Evolutionary conservation across 1,140 invertebrate genomes (phyloP).

Genomic region (Pinna nobilis): DNA sequence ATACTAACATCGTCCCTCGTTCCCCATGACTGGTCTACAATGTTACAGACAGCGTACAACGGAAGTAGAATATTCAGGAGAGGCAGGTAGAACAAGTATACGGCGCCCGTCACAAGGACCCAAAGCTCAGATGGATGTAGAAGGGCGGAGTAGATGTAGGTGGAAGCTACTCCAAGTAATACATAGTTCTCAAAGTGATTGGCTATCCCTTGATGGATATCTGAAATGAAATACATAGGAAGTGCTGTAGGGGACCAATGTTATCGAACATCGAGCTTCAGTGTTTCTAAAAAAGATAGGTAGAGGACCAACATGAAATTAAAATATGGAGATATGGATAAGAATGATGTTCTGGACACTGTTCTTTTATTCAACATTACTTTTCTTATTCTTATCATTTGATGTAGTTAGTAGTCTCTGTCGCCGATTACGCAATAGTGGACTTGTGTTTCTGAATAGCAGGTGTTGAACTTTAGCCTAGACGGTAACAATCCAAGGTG

Average conservation of each 20-base stretch:
- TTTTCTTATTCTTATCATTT: no score
- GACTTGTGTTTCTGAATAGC: no score
- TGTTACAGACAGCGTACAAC: constrained; percentile 60
- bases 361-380: no score
- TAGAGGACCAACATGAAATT: no score
- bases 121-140: constrained; percentile 53
- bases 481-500: no score
- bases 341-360: no score
- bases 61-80: constrained; percentile 62
- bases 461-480: no score
- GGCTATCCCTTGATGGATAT: constrained; percentile 26
- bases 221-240: constrained; percentile 32
- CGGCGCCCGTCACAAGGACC: constrained; percentile 46
- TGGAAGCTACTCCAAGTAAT: constrained; percentile 47
- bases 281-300: no score
- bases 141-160: constrained; percentile 50
- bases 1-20: constrained; percentile 58
- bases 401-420: no score
- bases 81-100: constrained; percentile 60
- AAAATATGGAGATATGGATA: no score
- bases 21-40: constrained; percentile 64
- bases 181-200: constrained; percentile 51
- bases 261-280: no score
- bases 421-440: no score
- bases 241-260: background rate